Evolutionary conservation across 2,888 invertebrate species (phyloP), one percentile per base, ranked within the genome.

Genomic region (Pseudococcus longispinus): DNA sequence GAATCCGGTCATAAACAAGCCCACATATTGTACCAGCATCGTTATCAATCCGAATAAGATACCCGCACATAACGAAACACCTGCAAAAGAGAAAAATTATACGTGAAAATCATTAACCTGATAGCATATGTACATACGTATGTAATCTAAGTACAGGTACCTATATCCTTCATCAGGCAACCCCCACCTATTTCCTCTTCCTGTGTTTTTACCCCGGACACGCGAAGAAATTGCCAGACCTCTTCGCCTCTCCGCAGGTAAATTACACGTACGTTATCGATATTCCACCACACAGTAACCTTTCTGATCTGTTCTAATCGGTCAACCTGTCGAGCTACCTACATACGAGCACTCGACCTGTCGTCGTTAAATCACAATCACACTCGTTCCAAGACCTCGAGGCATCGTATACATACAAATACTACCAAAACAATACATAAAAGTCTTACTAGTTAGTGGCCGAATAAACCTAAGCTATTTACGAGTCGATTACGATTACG

Each of bases 1-100:
- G 89, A 96, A 93, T 51, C 96, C 96, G 29, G 94, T 94, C 93
- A 95, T 94, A 91, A 96, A 96, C 87, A 96, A 93, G 6, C 95
- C 95, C 60, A 95, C 95, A 90, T 95, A 95, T 90, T 95, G 95
- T 87, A 96, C 95, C 89, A 96, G 92, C 94, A 95, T 95, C 15
- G 95, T 95, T 90, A 96, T 94, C 88, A 95, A 92, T 18, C 96
- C 96, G 89, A 95, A 95, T 70, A 96, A 91, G 29, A 95, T 91
- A 15, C 96, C 96, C 37, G 95, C 95, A 87, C 94, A 93, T 26
- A 95, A 90, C 0, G 95, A 93, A 83, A 95, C 94, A 88, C 94
- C 95, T 92, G 70, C 70, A 18, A 70, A 70, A 6, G 6, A 15
- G 18, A 29, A 70, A 70, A 70, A 70, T 70, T 29, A 23, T 23